A percentile compares a stretch with the other conserved stretches of the same genome.
Conservation (phyloP, 1,140 invertebrate genomes). For the Neomicropteryx cornuta region DNA sequence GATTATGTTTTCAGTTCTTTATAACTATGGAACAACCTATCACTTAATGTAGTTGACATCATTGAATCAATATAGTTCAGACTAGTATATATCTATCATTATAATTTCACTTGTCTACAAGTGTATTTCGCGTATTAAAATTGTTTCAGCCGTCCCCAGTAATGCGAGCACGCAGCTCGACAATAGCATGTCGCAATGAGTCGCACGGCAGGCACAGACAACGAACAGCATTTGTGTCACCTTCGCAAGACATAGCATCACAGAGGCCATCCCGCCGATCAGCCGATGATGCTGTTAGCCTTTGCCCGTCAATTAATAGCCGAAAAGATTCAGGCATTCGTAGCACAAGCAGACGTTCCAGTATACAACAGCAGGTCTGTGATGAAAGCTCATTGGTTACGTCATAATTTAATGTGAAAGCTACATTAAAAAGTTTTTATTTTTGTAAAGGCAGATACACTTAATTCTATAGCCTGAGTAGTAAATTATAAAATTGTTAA, state of each 20-base stretch:
- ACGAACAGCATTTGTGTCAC: too few relatives aligned
- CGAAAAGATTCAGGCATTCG: conserved; percentile 80
- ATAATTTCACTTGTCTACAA: too few relatives aligned
- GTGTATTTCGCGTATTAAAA: too few relatives aligned
- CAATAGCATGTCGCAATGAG: too few relatives aligned
- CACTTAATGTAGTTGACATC: too few relatives aligned
- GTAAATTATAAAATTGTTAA: too few relatives aligned
- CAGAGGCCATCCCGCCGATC: conserved; percentile 16
- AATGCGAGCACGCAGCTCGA: conserved; percentile 44
- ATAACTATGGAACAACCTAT: too few relatives aligned
- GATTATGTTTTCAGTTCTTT: too few relatives aligned
- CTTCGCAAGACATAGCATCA: conserved; percentile 22
- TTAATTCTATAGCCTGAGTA: too few relatives aligned
- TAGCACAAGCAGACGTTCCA: conserved; percentile 71
- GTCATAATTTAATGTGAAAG: conserved; percentile 3
- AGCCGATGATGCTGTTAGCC: conserved; percentile 54
- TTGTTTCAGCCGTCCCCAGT: too few relatives aligned
- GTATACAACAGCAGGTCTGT: conserved; percentile 70
- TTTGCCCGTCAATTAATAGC: conserved; percentile 65
- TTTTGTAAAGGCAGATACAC: conserved; percentile 5
- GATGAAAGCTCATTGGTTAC: conserved; percentile 17
- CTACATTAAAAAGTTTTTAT: conserved; percentile 5
- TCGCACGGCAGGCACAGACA: conserved; percentile 10
- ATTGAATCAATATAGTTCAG: too few relatives aligned
- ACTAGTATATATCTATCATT: too few relatives aligned